phyloP scores from a whole-genome alignment of 2,888 invertebrate genomes.

The Melinopterus prodromus region DNA sequence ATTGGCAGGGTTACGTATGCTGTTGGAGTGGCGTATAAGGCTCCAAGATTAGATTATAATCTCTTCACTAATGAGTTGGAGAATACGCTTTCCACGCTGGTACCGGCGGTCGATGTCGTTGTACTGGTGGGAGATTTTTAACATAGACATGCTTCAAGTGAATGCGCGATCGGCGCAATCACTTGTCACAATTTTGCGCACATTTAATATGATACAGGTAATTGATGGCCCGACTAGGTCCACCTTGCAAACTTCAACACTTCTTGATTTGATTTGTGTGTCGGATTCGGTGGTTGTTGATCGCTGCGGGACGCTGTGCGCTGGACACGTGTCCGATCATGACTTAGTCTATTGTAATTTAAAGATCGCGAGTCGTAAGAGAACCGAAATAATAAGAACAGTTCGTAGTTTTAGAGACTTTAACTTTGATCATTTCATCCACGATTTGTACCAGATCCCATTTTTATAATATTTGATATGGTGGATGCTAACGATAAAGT shows the following conservation, averaged over 20 bases:
- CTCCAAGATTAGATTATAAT: background rate
- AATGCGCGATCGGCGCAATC: background rate
- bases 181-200: background rate
- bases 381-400: too few relatives aligned
- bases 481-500: too few relatives aligned
- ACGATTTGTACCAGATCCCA: too few relatives aligned
- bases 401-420: too few relatives aligned
- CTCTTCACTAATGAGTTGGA: slow-evolving; percentile 16
- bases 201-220: slow-evolving; percentile 6
- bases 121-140: slow-evolving; percentile 17
- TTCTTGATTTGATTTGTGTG: slow-evolving; percentile 10
- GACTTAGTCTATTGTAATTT: too few relatives aligned
- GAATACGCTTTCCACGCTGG: too few relatives aligned
- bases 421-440: too few relatives aligned
- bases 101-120: background rate
- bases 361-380: too few relatives aligned
- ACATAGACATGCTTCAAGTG: slow-evolving; percentile 11
- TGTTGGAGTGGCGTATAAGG: slow-evolving; percentile 17
- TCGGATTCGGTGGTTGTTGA: slow-evolving; percentile 8
- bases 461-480: too few relatives aligned
- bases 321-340: too few relatives aligned
- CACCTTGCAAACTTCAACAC: background rate
- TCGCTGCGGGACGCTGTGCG: too few relatives aligned
- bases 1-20: background rate
- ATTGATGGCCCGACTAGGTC: slow-evolving; percentile 12